These are phyloP conservation scores for Bombus cullumanus DNA, from an alignment of 1,140 invertebrate genomes.

Conservation along the genomic window DNA sequence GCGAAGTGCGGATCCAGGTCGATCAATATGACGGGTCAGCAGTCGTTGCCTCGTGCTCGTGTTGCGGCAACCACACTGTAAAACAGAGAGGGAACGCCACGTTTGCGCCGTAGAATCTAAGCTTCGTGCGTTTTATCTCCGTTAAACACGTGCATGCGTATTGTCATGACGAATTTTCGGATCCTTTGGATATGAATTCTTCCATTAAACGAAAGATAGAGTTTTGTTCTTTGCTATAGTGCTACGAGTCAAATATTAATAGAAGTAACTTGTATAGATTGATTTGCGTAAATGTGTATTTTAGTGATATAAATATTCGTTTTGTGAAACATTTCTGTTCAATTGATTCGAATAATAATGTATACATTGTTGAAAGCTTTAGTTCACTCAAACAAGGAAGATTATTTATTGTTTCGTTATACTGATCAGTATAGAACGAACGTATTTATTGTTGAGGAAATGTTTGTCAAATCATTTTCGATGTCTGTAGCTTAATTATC, in stretches of 20 bases:
- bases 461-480: not conserved
- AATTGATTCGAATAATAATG: too few species aligned
- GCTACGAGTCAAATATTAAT: not conserved
- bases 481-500: not conserved
- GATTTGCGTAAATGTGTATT: not conserved
- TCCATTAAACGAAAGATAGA: not conserved
- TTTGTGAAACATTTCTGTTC: too few species aligned
- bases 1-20: constrained; percentile 62
- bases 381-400: not conserved
- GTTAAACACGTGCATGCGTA: not conserved
- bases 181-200: not conserved
- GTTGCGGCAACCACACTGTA: constrained; percentile 50
- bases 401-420: not conserved
- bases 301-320: not conserved
- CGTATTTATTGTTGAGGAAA: too few species aligned
- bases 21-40: constrained; percentile 62
- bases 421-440: too few species aligned
- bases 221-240: not conserved
- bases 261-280: not conserved
- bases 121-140: not conserved
- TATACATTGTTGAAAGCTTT: not conserved
- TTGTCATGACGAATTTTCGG: not conserved
- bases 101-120: constrained; percentile 13
- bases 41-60: constrained; percentile 59
- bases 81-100: not conserved